Evolutionary conservation across 2,888 invertebrate species (phyloP), one percentile per base, ranked within the genome.

Genomic region (Pterostichus niger): DNA sequence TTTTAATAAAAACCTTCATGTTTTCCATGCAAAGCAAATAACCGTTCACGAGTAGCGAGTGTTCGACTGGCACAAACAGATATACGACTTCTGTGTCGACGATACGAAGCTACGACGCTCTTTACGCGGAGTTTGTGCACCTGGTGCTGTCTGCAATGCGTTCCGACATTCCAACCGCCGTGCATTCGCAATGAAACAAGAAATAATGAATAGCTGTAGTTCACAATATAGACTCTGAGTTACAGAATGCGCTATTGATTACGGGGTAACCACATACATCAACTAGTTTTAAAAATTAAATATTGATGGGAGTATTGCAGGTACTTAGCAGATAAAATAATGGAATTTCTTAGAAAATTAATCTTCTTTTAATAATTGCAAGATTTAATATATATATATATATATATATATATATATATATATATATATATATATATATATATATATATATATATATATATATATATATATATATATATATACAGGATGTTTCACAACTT

Each of bases 81-180:
- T 40, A 40, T 40, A 40, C 40, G 40, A 9, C 40, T 6, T 40
- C 40, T 40, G 40, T 40, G 6, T 5, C 40, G 40, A 9, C 40
- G 9, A 7, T 3, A 40, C 40, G 24, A 24, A 3, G 24, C 24
- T 24, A 24, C 3, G 24, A 24, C 24, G 24, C 24, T 24, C 24
- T 24, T 24, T 24, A 3, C 24, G 44, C 44, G 1, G 11, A 44
- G 44, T 13, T 13, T 11, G 13, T 64, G 64, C 64, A 64, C 64
- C 64, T 64, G 64, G 35, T 64, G n/a, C 13, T 13, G 64, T 64
- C 64, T 64, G 35, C 59, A 59, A 59, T 59, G 59, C 59, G 54
- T 24, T 59, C 59, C 31, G 64, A 24, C n/a, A 13, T 2, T 64
- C 33, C 35, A 35, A 11, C 10, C 24, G 2, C 11, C 59, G 59